Conservation (phyloP, 2,797 vertebrate genomes). For the Lithobates sylvaticus region DNA sequence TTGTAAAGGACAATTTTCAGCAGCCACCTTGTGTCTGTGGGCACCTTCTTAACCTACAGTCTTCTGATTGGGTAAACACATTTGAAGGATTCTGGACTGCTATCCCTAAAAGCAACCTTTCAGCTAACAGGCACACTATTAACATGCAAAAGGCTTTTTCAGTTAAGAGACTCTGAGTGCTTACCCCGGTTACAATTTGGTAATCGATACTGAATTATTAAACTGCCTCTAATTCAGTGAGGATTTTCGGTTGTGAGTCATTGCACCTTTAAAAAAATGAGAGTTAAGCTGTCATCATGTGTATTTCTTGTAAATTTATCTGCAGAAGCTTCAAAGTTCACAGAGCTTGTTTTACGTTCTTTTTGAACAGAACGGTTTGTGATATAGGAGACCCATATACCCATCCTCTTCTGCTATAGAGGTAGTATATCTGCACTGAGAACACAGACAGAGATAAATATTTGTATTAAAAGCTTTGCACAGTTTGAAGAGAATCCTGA, state of each 20-base stretch:
- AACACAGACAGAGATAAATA: constrained; percentile 26
- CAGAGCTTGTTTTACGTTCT: constrained; percentile 41
- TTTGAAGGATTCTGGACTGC: too few relatives aligned
- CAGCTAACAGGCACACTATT: too few relatives aligned
- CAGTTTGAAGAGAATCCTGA: background rate
- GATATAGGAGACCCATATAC: constrained; percentile 53
- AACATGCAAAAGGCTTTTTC: too few relatives aligned
- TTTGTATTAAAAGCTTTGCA: constrained; percentile 33
- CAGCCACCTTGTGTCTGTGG: too few relatives aligned
- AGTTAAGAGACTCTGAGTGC: too few relatives aligned
- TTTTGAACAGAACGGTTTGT: constrained; percentile 36
- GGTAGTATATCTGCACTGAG: constrained; percentile 21
- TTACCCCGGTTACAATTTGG: background rate
- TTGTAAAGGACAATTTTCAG: too few relatives aligned
- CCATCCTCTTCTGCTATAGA: constrained; percentile 15
- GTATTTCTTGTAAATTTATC: constrained; percentile 52
- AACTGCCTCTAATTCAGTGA: constrained; percentile 5
- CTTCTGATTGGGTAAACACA: too few relatives aligned
- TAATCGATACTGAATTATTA: background rate
- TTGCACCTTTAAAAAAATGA: constrained; percentile 26
- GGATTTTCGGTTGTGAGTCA: constrained; percentile 14
- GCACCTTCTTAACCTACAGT: too few relatives aligned
- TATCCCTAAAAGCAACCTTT: too few relatives aligned
- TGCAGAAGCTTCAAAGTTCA: constrained; percentile 30
- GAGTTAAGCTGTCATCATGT: constrained; percentile 22